Conservation (phyloP, 2,797 vertebrate genomes). For the Typhlichthys subterraneus region DNA sequence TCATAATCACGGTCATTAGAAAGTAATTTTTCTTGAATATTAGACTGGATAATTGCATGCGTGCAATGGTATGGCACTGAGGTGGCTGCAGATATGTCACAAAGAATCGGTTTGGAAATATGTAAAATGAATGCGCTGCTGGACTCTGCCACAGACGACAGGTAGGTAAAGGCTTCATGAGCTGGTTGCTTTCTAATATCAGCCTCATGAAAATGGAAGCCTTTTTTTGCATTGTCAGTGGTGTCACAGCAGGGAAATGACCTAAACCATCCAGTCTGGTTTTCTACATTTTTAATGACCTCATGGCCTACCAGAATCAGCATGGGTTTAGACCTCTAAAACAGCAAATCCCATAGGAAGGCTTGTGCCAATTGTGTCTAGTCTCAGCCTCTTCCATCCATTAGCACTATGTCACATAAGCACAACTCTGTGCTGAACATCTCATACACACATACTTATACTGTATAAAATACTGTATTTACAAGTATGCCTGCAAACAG, state of each 20-base stretch:
- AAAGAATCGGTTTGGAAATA: slow-evolving; percentile 62
- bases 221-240: slow-evolving; percentile 23
- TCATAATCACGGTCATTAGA: slow-evolving; percentile 38
- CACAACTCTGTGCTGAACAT: too few species aligned
- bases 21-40: slow-evolving; percentile 57
- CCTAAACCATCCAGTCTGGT: slow-evolving; percentile 27
- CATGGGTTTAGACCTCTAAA: slow-evolving; percentile 22
- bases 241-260: slow-evolving; percentile 35
- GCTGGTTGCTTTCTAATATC: slow-evolving; percentile 53
- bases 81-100: slow-evolving; percentile 56
- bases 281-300: slow-evolving; percentile 39
- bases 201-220: slow-evolving; percentile 33
- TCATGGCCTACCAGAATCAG: slow-evolving; percentile 22
- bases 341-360: slow-evolving; percentile 10
- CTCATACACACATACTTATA: too few species aligned
- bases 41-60: slow-evolving; percentile 18
- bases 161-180: slow-evolving; percentile 46
- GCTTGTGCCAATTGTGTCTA: slow-evolving; percentile 16
- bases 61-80: slow-evolving; percentile 13
- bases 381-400: too few species aligned
- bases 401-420: too few species aligned
- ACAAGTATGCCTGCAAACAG: neutral
- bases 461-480: too few species aligned
- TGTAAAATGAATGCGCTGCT: slow-evolving; percentile 51
- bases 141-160: slow-evolving; percentile 51